Evolutionary conservation across 2,797 vertebrate genomes (phyloP).

Genomic region (Picus viridis): DNA sequence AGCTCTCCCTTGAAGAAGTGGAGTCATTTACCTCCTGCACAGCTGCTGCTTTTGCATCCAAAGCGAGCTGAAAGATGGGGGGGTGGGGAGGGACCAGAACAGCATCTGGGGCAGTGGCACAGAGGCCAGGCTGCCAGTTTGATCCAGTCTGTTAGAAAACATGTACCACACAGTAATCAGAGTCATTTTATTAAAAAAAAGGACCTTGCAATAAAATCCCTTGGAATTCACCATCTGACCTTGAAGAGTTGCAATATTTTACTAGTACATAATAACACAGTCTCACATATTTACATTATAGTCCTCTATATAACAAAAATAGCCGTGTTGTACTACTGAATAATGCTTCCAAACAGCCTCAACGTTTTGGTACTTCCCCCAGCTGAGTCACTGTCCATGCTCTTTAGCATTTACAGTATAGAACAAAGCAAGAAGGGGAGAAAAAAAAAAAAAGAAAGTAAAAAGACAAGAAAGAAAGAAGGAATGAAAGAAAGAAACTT

Average conservation of each 20-base stretch:
- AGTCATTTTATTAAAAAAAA: slow-evolving; percentile 82
- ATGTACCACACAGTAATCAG: slow-evolving; percentile 20
- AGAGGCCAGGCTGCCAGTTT: background rate
- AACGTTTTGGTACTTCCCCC: slow-evolving; percentile 45
- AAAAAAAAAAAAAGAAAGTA: too few relatives aligned
- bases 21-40: background rate
- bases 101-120: fast-evolving
- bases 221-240: slow-evolving; percentile 82
- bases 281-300: slow-evolving; percentile 84
- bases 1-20: background rate
- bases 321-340: slow-evolving; percentile 78
- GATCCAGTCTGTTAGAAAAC: background rate
- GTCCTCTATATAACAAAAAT: slow-evolving; percentile 88
- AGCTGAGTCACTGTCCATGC: slow-evolving; percentile 62
- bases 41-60: background rate
- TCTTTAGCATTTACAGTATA: slow-evolving; percentile 66
- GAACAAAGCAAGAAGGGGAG: slow-evolving; percentile 65
- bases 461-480: slow-evolving; percentile 7
- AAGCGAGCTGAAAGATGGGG: background rate
- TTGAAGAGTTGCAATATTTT: slow-evolving; percentile 82
- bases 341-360: slow-evolving; percentile 76
- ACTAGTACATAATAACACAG: slow-evolving; percentile 82
- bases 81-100: background rate
- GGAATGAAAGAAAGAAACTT: too few relatives aligned
- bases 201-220: slow-evolving; percentile 81